Evolutionary conservation across 92 coral and sea anemone species (phyloP).

Genomic region (Palythoa grandis): DNA sequence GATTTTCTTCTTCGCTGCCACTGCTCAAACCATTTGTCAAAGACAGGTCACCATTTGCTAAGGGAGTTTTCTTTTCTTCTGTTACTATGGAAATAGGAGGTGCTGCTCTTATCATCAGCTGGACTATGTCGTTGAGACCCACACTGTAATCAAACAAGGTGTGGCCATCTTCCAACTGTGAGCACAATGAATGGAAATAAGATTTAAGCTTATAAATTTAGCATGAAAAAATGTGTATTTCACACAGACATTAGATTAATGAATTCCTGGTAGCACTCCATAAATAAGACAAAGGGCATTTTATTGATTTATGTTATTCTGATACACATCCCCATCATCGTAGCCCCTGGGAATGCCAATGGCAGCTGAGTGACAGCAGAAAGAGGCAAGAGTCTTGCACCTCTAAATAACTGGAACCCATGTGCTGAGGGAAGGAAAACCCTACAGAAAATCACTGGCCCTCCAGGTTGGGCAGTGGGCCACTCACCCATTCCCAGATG

Average conservation of each 20-base stretch:
- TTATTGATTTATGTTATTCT: no score
- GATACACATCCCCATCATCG: no score
- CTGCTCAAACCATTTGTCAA: constrained; percentile 18
- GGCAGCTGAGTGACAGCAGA: no score
- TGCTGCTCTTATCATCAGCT: constrained; percentile 72
- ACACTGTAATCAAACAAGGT: constrained; percentile 91
- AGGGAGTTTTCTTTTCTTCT: constrained; percentile 34
- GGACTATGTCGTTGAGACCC: constrained; percentile 90
- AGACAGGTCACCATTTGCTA: background rate
- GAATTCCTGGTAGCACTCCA: no score
- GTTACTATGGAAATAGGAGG: constrained; percentile 39
- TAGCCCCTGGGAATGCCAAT: no score
- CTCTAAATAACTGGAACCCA: no score
- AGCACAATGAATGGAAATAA: background rate
- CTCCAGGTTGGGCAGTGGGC: no score
- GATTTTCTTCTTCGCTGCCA: background rate
- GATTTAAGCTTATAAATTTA: background rate
- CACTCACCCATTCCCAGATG: no score
- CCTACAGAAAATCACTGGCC: no score
- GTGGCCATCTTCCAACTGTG: constrained; percentile 93
- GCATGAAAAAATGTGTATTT: background rate
- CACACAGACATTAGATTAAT: background rate
- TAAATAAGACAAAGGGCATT: no score
- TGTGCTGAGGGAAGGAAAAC: no score
- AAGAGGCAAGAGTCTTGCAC: no score